A percentile compares a stretch with the other conserved stretches of the same genome.
Conservation (phyloP, 2,797 vertebrate genomes). For the Oryzias sinensis region DNA sequence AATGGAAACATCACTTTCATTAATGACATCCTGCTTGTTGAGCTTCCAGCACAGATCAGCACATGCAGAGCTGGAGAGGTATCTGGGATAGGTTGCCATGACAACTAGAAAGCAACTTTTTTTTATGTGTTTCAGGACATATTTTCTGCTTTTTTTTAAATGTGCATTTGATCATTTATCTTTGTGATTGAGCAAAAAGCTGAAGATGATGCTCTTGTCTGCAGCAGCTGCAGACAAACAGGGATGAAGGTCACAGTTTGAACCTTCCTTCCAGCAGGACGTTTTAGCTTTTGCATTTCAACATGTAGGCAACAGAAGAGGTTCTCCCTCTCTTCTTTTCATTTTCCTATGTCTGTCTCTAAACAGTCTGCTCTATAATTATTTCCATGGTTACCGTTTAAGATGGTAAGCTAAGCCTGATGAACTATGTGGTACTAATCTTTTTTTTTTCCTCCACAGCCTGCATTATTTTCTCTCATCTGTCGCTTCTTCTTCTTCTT, state of each 20-base stretch:
- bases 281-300: not conserved
- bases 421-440: conserved; percentile 72
- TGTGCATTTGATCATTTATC: no score
- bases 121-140: conserved; percentile 14
- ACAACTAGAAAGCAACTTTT: conserved; percentile 71
- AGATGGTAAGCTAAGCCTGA: conserved; percentile 76
- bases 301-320: conserved; percentile 21
- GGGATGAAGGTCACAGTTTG: no score
- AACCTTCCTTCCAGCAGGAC: no score
- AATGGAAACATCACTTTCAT: no score
- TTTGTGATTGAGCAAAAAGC: no score
- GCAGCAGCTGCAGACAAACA: conserved; percentile 4
- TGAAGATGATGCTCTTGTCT: not conserved
- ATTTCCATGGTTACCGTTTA: conserved; percentile 85
- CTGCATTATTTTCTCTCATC: conserved; percentile 46
- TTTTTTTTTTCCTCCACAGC: conserved; percentile 51
- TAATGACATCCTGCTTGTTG: conserved; percentile 25
- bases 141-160: no score
- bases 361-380: conserved; percentile 78
- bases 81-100: conserved; percentile 76
- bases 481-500: conserved; percentile 28
- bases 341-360: conserved; percentile 39
- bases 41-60: conserved; percentile 44
- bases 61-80: conserved; percentile 45
- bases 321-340: conserved; percentile 18